Conservation (phyloP, 2,888 invertebrate genomes). For the Himalopsyche anomala region DNA sequence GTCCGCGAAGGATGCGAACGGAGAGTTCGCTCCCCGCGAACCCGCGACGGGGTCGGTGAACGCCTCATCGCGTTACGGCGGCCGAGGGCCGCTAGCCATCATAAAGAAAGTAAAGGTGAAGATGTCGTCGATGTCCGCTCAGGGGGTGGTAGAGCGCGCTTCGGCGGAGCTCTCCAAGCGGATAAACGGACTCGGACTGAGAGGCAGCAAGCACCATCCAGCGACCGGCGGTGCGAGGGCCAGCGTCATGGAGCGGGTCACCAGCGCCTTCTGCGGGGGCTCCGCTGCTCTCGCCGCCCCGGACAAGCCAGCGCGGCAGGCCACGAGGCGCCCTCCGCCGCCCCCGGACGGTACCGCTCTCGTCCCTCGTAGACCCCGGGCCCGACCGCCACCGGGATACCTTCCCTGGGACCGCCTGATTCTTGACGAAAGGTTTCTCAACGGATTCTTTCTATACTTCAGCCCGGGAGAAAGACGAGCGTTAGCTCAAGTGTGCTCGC, state of each 20-base stretch:
- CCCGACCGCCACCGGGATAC: constrained; percentile 71
- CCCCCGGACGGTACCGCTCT: constrained; percentile 69
- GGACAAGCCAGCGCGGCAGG: constrained; percentile 66
- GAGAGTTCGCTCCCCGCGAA: constrained; percentile 21
- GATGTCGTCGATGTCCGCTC: constrained; percentile 91
- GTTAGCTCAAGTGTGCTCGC: constrained; percentile 88
- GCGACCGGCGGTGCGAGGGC: constrained; percentile 76
- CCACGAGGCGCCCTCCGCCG: constrained; percentile 72
- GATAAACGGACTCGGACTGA: constrained; percentile 88
- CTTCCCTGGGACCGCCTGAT: constrained; percentile 86
- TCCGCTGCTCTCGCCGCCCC: constrained; percentile 72
- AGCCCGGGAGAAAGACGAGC: constrained; percentile 85
- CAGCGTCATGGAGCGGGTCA: constrained; percentile 91
- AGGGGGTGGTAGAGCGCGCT: constrained; percentile 94
- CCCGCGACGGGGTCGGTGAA: constrained; percentile 29
- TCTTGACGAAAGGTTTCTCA: constrained; percentile 90
- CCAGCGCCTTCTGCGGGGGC: constrained; percentile 90
- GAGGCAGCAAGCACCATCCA: constrained; percentile 78
- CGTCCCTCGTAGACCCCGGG: constrained; percentile 70
- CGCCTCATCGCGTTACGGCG: not conserved
- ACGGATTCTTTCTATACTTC: constrained; percentile 90
- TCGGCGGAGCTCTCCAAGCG: constrained; percentile 93
- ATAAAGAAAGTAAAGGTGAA: constrained; percentile 72
- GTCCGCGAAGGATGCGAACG: constrained; percentile 47
- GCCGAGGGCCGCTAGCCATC: constrained; percentile 55